Percentiles rank a stretch among this genome's conserved stretches.
Evolutionary conservation across 2,888 invertebrate species (phyloP).

Genomic region (Rapana venosa): DNA sequence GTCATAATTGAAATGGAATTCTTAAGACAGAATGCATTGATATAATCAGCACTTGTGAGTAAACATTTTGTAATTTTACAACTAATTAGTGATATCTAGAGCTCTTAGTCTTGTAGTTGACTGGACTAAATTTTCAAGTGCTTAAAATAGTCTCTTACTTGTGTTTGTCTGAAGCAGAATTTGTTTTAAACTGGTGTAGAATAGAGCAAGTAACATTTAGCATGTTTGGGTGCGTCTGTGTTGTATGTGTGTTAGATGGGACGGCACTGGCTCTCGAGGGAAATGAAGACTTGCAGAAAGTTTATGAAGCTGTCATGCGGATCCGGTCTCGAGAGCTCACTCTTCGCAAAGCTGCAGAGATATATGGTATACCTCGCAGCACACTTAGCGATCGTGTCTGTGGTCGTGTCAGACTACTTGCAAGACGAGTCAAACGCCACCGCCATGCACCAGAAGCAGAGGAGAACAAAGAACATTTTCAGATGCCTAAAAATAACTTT

Average conservation of each 20-base stretch:
- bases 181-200: neutral
- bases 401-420: conserved; percentile 5
- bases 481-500: neutral
- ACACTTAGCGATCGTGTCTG: conserved; percentile 29
- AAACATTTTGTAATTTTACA: too few relatives aligned
- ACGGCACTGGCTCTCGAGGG: conserved; percentile 1
- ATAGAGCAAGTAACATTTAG: neutral
- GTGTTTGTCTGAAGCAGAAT: neutral
- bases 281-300: conserved; percentile 23
- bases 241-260: conserved; percentile 6
- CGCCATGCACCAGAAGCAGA: neutral
- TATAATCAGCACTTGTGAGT: too few relatives aligned
- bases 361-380: conserved; percentile 42
- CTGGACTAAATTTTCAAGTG: too few relatives aligned
- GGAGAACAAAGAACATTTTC: neutral
- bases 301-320: conserved; percentile 36
- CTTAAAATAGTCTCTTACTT: too few relatives aligned
- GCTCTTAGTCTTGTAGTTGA: too few relatives aligned
- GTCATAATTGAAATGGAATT: too few relatives aligned
- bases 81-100: too few relatives aligned
- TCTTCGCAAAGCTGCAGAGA: conserved; percentile 34
- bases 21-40: too few relatives aligned
- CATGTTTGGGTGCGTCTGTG: neutral
- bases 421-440: conserved; percentile 13
- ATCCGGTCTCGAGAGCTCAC: conserved; percentile 32